Percentiles rank a stretch among this genome's conserved stretches.
Conservation (phyloP, 2,113 vertebrate genomes). For the Oryzias melastigma region DNA sequence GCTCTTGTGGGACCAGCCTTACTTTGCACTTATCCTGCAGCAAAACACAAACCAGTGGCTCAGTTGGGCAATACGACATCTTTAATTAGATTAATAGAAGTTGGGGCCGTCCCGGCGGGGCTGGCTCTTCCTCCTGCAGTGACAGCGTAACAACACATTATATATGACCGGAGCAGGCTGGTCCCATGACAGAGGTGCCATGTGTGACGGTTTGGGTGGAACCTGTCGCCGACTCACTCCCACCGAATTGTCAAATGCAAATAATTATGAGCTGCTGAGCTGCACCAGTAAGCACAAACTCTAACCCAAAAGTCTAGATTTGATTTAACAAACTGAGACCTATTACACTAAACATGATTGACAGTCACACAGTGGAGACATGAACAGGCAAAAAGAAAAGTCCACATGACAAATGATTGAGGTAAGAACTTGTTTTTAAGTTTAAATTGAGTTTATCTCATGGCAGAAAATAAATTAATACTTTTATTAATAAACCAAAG, state of each 20-base stretch:
- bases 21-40: constrained; percentile 98
- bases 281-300: constrained; percentile 51
- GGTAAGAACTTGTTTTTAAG: constrained; percentile 38
- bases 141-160: constrained; percentile 95
- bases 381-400: constrained; percentile 25
- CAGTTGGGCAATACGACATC: constrained; percentile 98
- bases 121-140: constrained; percentile 89
- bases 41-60: constrained; percentile 91
- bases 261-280: constrained; percentile 60
- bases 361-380: constrained; percentile 44
- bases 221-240: constrained; percentile 81
- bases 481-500: constrained; percentile 30
- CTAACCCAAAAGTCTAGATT: constrained; percentile 51
- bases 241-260: constrained; percentile 81
- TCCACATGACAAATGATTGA: constrained; percentile 51
- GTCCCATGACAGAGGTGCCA: constrained; percentile 74
- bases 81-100: constrained; percentile 99
- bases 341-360: constrained; percentile 64
- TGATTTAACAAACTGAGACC: constrained; percentile 48
- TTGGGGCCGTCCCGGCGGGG: constrained; percentile 90
- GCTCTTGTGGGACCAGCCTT: constrained; percentile 98
- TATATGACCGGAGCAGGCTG: constrained; percentile 83
- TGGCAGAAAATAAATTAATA: constrained; percentile 23
- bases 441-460: constrained; percentile 36
- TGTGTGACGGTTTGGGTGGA: constrained; percentile 83